Conservation (phyloP, 2,888 invertebrate genomes). For the Aquatica leii region DNA sequence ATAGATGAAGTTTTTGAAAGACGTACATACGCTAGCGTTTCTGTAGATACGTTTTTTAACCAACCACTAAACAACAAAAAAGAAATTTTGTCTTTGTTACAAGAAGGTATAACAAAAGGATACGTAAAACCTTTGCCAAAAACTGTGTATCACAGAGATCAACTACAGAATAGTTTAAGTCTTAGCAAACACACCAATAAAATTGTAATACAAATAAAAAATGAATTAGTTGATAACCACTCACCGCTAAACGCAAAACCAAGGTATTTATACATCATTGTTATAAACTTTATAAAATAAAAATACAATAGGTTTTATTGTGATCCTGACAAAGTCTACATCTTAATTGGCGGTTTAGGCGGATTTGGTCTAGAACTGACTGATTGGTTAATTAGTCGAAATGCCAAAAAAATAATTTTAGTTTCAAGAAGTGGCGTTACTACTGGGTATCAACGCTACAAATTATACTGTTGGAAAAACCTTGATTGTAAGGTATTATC, state of each 20-base stretch:
- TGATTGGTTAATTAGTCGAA: conserved; percentile 85
- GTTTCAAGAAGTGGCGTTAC: too few species aligned
- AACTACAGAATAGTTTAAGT: conserved; percentile 77
- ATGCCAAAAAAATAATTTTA: conserved; percentile 79
- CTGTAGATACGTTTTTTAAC: too few species aligned
- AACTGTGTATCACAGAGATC: conserved; percentile 69
- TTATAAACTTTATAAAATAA: neutral
- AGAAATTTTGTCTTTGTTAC: too few species aligned
- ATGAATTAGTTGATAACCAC: conserved; percentile 18
- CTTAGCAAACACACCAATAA: conserved; percentile 86
- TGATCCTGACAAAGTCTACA: conserved; percentile 63
- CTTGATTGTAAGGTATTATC: conserved; percentile 75
- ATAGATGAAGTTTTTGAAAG: too few species aligned
- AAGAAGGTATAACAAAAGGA: conserved; percentile 67
- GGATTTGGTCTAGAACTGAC: conserved; percentile 91
- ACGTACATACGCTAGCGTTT: too few species aligned
- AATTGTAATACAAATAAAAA: conserved; percentile 59
- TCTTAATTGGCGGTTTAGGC: conserved; percentile 84
- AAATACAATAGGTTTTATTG: conserved; percentile 62
- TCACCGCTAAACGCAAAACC: neutral
- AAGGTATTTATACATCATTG: too few species aligned
- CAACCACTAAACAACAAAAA: too few species aligned
- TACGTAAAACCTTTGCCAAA: conserved; percentile 74
- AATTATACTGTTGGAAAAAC: conserved; percentile 62
- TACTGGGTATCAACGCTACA: too few species aligned